These are phyloP conservation scores for Pseudococcus viburni DNA, from an alignment of 2,888 invertebrate genomes.

Conservation along the genomic window DNA sequence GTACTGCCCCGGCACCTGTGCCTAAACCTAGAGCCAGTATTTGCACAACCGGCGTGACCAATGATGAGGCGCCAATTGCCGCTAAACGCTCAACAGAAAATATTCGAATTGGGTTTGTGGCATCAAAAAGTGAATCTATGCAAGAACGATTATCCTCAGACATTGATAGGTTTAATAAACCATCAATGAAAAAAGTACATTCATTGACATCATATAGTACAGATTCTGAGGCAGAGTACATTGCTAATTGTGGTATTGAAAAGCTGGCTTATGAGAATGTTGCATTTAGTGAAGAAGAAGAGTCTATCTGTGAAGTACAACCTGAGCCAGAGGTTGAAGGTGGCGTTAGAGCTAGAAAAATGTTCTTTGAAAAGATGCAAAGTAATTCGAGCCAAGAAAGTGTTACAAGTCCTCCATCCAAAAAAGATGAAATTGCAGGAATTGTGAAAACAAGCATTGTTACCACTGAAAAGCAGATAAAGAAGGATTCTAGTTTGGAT, in stretches of 20 bases:
- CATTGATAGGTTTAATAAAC: conserved; percentile 19
- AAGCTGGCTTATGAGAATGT: conserved; percentile 71
- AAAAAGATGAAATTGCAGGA: neutral
- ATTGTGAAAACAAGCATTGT: neutral
- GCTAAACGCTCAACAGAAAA: conserved; percentile 57
- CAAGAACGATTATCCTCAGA: conserved; percentile 22
- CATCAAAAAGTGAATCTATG: conserved; percentile 50
- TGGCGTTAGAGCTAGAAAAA: conserved; percentile 55
- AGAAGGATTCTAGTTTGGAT: neutral
- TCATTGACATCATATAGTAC: conserved; percentile 54
- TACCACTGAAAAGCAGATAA: neutral
- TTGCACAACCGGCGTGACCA: conserved; percentile 46
- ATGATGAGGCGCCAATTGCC: neutral
- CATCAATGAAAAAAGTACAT: conserved; percentile 55
- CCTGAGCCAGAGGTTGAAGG: neutral
- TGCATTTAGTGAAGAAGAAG: conserved; percentile 70
- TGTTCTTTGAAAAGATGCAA: conserved; percentile 59
- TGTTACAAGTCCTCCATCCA: conserved; percentile 3
- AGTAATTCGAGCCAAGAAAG: conserved; percentile 36
- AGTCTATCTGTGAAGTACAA: neutral
- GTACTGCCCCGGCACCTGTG: neutral
- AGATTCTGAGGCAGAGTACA: conserved; percentile 70
- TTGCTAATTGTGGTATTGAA: conserved; percentile 68
- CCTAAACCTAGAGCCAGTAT: conserved; percentile 62
- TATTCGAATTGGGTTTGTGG: conserved; percentile 16